Evolutionary conservation across 2,888 invertebrate species (phyloP), one percentile per base, ranked within the genome.

Genomic region (Biston betularia): DNA sequence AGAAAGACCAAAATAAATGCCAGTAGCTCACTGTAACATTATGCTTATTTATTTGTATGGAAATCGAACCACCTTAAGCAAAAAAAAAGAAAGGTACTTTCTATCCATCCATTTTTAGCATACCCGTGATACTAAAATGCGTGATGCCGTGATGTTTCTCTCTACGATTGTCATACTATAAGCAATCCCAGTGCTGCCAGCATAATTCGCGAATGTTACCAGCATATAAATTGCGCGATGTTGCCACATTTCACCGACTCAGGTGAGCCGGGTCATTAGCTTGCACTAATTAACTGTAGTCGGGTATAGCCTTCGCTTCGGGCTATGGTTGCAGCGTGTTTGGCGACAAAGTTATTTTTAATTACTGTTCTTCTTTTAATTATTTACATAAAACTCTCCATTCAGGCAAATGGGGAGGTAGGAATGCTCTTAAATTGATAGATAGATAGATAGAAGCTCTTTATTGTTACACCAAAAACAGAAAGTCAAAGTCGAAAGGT

Each of bases 211-310:
- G 45, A 59, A 50, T 63, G 57, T 53, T 48, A 34, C 61, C 58
- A 52, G 6, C 54, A 60, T 58, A 64, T 66, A 66, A 69, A 66
- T 69, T 48, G 63, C 68, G 46, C 68, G 67, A 53, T 65, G 70
- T 66, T 68, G 70, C 73, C 70, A 71, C 71, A 71, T 75, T 69
- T 72, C 68, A 70, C 42, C 57, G 59, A 63, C 68, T 69, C 70
- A 71, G 72, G 70, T 72, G 75, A 70, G 67, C 49, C 55, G 69
- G 69, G 72, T 76, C 77, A 77, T 78, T 78, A 78, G 73, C 69
- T 68, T 50, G 73, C 69, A 71, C 75, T 76, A 77, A 79, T 79
- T 77, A 75, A 75, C 71, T 72, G 72, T 68, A 73, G 72, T 71
- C 57, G 63, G 68, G 65, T 61, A 60, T 73, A 65, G 66, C 73